phyloP scores from a whole-genome alignment of 2,888 invertebrate species.

The Sepioteuthis lessoniana region DNA sequence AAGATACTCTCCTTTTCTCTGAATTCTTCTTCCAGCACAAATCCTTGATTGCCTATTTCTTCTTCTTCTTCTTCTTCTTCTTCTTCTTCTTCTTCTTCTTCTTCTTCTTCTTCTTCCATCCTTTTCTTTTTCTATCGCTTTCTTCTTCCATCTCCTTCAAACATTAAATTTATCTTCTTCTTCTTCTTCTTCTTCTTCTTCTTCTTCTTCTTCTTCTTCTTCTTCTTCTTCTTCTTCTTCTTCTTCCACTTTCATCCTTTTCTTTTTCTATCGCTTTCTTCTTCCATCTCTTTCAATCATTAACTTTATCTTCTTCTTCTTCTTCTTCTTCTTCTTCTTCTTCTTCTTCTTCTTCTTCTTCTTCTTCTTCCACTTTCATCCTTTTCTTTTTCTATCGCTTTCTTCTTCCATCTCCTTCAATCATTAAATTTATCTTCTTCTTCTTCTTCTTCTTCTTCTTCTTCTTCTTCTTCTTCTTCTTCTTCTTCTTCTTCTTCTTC shows the following conservation, averaged over 20 bases:
- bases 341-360: background rate
- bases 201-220: background rate
- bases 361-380: background rate
- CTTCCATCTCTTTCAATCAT: background rate
- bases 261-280: background rate
- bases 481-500: background rate
- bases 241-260: background rate
- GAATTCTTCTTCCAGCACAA: no score
- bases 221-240: background rate
- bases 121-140: background rate
- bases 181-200: background rate
- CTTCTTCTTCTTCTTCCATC: background rate
- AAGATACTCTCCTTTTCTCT: no score
- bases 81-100: background rate
- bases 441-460: background rate
- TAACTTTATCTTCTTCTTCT: background rate
- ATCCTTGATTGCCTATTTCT: background rate
- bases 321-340: accelerated
- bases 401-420: no score
- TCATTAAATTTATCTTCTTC: no score
- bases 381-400: background rate
- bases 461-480: no score
- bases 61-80: background rate
- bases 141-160: background rate
- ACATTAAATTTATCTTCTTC: background rate